Evolutionary conservation across 2,797 vertebrate genomes (phyloP).

Genomic region (Carcharodon carcharias): DNA sequence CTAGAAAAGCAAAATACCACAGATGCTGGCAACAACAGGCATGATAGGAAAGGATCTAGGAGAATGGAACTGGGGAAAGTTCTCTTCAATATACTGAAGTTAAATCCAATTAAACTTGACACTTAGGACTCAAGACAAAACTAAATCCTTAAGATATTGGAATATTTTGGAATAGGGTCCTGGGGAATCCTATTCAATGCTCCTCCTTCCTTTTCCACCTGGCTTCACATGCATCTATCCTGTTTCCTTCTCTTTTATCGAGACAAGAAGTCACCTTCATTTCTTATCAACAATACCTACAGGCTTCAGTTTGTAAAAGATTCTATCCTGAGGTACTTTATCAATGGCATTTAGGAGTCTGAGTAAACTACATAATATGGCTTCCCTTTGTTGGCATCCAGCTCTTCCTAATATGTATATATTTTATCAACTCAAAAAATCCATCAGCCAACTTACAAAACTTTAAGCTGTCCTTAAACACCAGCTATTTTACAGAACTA

Average conservation of each 20-base stretch:
- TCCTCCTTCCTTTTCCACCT: not conserved
- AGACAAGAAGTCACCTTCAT: not conserved
- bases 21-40: not conserved
- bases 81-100: not conserved
- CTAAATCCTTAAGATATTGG: not conserved
- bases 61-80: not conserved
- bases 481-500: not conserved
- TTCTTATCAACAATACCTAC: not conserved
- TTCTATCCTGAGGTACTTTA: not conserved
- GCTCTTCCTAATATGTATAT: not conserved
- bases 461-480: not conserved
- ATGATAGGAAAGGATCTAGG: not conserved
- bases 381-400: not conserved
- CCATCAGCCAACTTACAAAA: not conserved
- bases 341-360: not conserved
- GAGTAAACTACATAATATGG: not conserved
- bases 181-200: not conserved
- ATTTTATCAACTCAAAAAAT: not conserved
- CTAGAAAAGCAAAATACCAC: not conserved
- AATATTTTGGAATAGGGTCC: not conserved
- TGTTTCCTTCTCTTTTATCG: not conserved
- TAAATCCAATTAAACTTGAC: not conserved
- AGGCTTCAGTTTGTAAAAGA: not conserved
- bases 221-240: not conserved
- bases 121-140: not conserved